These are phyloP conservation scores for Trachelus iudaicus DNA, from an alignment of 2,888 invertebrate genomes.

Conservation along the genomic window DNA sequence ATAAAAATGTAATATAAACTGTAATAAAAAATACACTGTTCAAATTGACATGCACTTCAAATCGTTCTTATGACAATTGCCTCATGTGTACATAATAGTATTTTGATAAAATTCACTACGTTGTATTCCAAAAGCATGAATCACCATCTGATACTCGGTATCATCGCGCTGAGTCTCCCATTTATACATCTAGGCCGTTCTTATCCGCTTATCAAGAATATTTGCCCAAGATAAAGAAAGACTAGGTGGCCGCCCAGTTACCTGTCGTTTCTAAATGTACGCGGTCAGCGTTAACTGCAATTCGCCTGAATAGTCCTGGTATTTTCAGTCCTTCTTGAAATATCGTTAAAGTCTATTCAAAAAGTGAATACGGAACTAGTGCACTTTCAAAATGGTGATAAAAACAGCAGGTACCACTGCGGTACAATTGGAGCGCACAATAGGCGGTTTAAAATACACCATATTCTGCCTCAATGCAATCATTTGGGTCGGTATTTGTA, in stretches of 20 bases:
- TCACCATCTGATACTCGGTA: background rate
- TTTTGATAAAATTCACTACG: background rate
- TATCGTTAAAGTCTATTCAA: background rate
- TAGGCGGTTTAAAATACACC: constrained; percentile 84
- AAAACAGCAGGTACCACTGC: constrained; percentile 66
- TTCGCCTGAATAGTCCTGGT: background rate
- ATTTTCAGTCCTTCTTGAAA: background rate
- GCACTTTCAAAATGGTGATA: constrained; percentile 39
- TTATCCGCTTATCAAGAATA: constrained; percentile 60
- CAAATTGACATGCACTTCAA: background rate
- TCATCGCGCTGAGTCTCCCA: background rate
- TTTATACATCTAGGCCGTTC: constrained; percentile 51
- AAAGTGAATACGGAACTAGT: background rate
- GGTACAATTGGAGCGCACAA: constrained; percentile 78
- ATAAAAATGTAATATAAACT: no score
- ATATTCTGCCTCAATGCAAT: constrained; percentile 85
- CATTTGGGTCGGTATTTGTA: constrained; percentile 75
- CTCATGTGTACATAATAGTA: background rate
- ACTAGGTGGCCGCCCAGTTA: constrained; percentile 27
- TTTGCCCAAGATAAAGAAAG: constrained; percentile 56
- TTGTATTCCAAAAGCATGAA: background rate
- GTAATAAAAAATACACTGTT: no score
- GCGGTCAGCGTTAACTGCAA: background rate
- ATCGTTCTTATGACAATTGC: background rate
- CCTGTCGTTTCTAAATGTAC: constrained; percentile 26